Evolutionary conservation across 1,140 invertebrate genomes (phyloP).

Genomic region (Sesamia nonagrioides): DNA sequence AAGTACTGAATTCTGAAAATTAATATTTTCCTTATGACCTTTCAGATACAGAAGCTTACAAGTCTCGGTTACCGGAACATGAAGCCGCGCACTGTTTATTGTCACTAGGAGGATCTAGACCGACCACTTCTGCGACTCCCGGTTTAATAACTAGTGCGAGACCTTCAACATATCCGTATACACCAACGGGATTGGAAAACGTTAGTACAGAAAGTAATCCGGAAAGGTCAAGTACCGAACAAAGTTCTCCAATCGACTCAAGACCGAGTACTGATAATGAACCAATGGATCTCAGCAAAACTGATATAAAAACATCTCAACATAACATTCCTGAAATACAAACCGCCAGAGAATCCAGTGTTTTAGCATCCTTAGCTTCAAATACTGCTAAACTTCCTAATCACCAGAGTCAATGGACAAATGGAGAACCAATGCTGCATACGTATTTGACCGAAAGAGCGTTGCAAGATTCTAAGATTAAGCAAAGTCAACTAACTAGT

Average conservation of each 20-base stretch:
- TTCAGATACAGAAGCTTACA: constrained; percentile 88
- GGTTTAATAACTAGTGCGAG: constrained; percentile 88
- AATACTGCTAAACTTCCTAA: constrained; percentile 89
- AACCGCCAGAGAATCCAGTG: constrained; percentile 89
- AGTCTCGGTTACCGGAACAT: constrained; percentile 91
- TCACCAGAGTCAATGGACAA: constrained; percentile 87
- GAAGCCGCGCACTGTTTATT: constrained; percentile 96
- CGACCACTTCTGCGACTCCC: constrained; percentile 83
- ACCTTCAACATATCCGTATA: constrained; percentile 90
- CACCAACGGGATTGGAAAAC: constrained; percentile 78
- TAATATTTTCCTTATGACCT: constrained; percentile 53
- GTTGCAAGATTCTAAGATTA: constrained; percentile 92
- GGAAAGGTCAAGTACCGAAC: constrained; percentile 67
- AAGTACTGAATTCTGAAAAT: background rate
- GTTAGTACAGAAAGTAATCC: constrained; percentile 65
- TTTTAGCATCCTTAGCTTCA: constrained; percentile 89
- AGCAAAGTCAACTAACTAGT: constrained; percentile 88
- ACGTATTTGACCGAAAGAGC: constrained; percentile 93
- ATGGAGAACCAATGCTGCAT: constrained; percentile 90
- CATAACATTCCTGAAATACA: constrained; percentile 87
- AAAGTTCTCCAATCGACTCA: constrained; percentile 62
- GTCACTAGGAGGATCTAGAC: constrained; percentile 89
- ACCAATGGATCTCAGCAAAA: constrained; percentile 89
- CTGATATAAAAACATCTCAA: constrained; percentile 68
- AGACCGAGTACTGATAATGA: constrained; percentile 80